Evolutionary conservation across 2,113 vertebrate genomes (phyloP), one percentile per base, ranked within the genome.

Genomic region (Typhlomys cinereus): DNA sequence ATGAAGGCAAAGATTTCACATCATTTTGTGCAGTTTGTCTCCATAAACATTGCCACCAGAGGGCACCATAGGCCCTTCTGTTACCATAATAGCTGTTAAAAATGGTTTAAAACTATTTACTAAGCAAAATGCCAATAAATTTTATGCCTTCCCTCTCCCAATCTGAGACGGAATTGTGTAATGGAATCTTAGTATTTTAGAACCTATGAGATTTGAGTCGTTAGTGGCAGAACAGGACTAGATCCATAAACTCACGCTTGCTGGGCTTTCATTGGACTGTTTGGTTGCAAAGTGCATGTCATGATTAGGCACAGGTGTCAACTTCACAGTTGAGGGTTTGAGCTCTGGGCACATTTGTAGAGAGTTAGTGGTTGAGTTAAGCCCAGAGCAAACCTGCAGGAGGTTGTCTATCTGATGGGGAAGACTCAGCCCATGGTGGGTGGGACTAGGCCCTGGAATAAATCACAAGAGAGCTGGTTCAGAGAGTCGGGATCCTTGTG

Each of bases 31-130:
- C 52, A 80, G 59, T 50, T 23, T 75, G 67, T 84, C 31, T 89
- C 17, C 3, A 0, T 74, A 74, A 93, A 27, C 83, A 12, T 85
- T 84, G 69, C 94, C 94, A 81, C 87, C 27, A 96, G 96, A 73
- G 94, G 96, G 92, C 95, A 80, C 34, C 15, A 89, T 54, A 87
- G 61, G 61, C 73, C 46, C 57, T 69, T 41, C 15, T 17, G 18
- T 69, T 85, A 74, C 48, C 57, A 92, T 13, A 14, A 21, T 74
- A 61, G n/a, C 15, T 25, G 46, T 75, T 34, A 52, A 21, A 34
- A 52, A 20, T 36, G 50, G 50, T 79, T 57, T 54, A 82, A 96
- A 69, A 4, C 76, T 81, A 57, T 36, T 89, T 86, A 69, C 41
- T 90, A 89, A 80, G 44, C 44, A 80, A 50, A 89, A 85, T 86